phyloP scores from a whole-genome alignment of 1,140 invertebrate genomes.

The Liolophura sinensis region DNA sequence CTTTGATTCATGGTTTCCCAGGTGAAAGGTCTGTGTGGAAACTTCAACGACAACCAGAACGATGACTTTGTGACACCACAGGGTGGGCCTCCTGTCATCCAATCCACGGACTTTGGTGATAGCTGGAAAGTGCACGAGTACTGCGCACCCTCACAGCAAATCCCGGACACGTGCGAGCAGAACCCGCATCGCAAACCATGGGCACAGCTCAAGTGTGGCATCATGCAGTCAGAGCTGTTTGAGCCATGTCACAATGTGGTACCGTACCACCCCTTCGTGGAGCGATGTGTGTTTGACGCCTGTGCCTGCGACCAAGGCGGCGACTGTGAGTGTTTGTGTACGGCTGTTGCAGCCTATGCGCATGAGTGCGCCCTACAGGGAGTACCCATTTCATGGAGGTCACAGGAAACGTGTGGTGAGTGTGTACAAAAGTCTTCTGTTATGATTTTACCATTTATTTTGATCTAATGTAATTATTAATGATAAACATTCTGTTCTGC shows the following conservation, averaged over 20 bases:
- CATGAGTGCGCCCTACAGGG: slow-evolving; percentile 74
- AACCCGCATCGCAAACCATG: slow-evolving; percentile 77
- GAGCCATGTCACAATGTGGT: slow-evolving; percentile 79
- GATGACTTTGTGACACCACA: slow-evolving; percentile 76
- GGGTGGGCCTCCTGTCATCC: slow-evolving; percentile 72
- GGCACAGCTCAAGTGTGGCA: slow-evolving; percentile 74
- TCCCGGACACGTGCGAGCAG: slow-evolving; percentile 69
- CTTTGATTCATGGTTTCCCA: slow-evolving; percentile 42
- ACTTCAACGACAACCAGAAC: slow-evolving; percentile 77
- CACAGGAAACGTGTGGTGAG: slow-evolving; percentile 79
- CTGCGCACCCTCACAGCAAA: slow-evolving; percentile 62
- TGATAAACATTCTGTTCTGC: too few species aligned
- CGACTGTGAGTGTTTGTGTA: slow-evolving; percentile 89
- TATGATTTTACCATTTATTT: not conserved
- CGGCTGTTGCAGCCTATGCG: slow-evolving; percentile 84
- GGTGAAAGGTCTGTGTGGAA: slow-evolving; percentile 86
- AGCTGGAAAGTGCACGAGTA: slow-evolving; percentile 82
- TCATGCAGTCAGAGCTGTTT: slow-evolving; percentile 75
- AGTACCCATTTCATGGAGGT: slow-evolving; percentile 76
- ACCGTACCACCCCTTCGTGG: slow-evolving; percentile 29
- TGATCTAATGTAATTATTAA: not conserved
- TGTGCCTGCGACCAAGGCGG: slow-evolving; percentile 88
- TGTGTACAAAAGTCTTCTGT: not conserved
- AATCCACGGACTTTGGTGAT: slow-evolving; percentile 76
- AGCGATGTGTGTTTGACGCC: slow-evolving; percentile 33